Conservation (phyloP, 2,888 invertebrate species). For the Ochropleura plecta region DNA sequence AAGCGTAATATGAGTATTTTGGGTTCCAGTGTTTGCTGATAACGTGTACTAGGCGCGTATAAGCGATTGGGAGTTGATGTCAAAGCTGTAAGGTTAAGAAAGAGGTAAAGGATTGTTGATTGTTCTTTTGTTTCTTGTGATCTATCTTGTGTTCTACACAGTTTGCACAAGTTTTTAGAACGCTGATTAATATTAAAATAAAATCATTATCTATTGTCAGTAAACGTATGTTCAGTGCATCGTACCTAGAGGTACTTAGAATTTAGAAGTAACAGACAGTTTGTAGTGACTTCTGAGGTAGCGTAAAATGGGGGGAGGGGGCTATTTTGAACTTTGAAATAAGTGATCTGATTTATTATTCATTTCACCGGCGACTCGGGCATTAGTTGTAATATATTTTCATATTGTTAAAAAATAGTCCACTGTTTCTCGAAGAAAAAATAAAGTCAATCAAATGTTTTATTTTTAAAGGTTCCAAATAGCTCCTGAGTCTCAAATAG, state of each 20-base stretch:
- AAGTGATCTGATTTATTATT: no score
- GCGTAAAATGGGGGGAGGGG: no score
- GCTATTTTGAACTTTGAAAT: no score
- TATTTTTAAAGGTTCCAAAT: no score
- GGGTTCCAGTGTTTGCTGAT: slow-evolving; percentile 29
- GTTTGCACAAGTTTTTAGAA: not conserved
- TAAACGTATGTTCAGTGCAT: not conserved
- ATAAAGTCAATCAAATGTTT: no score
- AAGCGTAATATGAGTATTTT: slow-evolving; percentile 40
- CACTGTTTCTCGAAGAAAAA: no score
- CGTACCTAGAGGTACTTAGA: not conserved
- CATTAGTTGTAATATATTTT: no score
- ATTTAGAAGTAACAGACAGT: not conserved
- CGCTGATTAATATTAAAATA: not conserved
- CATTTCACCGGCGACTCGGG: no score
- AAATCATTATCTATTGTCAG: not conserved
- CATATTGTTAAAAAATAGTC: no score
- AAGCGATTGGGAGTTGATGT: slow-evolving; percentile 5
- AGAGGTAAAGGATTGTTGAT: slow-evolving; percentile 7
- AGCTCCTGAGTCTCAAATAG: no score
- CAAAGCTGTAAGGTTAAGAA: not conserved
- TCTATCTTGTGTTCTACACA: not conserved
- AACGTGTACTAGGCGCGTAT: slow-evolving; percentile 30
- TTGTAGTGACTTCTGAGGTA: not conserved
- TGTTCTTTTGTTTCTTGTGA: not conserved